Percentiles rank a stretch among this genome's conserved stretches.
phyloP scores from a whole-genome alignment of 1,140 invertebrate genomes.

The Reticulitermes speratus region DNA sequence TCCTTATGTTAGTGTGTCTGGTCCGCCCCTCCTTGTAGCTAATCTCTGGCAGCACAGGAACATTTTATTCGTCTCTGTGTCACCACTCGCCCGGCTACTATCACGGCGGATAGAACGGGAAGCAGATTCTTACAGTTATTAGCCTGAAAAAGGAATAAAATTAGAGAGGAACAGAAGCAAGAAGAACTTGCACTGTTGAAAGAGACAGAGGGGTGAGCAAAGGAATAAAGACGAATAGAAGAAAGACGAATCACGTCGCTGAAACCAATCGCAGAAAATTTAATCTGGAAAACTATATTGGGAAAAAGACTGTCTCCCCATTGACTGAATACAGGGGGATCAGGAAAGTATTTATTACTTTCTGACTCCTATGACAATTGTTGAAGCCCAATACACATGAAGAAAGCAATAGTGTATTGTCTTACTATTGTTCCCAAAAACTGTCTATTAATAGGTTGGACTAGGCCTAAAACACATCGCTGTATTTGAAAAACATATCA shows the following conservation, averaged over 20 bases:
- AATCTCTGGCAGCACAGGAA: not conserved
- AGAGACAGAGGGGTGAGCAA: not conserved
- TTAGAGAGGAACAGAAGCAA: not conserved
- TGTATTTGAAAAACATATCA: too few relatives aligned
- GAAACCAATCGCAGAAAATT: conserved; percentile 18
- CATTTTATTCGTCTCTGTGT: not conserved
- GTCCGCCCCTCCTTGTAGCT: not conserved
- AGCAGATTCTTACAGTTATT: not conserved
- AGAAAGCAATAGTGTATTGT: too few relatives aligned
- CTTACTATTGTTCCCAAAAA: too few relatives aligned
- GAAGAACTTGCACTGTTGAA: conserved; percentile 7
- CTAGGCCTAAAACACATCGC: too few relatives aligned
- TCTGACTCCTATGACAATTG: too few relatives aligned
- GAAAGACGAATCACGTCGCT: conserved; percentile 2
- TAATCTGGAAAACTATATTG: conserved; percentile 9
- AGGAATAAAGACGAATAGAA: not conserved
- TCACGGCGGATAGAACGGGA: not conserved
- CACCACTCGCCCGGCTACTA: not conserved
- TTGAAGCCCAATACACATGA: too few relatives aligned
- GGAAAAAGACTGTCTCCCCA: not conserved
- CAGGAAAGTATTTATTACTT: not conserved
- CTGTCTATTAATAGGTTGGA: too few relatives aligned
- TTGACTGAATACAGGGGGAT: not conserved
- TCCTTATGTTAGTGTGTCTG: not conserved
- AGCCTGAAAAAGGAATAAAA: conserved; percentile 8